Evolutionary conservation across 1,140 invertebrate species (phyloP).

Genomic region (Phenacoccus solenopsis): DNA sequence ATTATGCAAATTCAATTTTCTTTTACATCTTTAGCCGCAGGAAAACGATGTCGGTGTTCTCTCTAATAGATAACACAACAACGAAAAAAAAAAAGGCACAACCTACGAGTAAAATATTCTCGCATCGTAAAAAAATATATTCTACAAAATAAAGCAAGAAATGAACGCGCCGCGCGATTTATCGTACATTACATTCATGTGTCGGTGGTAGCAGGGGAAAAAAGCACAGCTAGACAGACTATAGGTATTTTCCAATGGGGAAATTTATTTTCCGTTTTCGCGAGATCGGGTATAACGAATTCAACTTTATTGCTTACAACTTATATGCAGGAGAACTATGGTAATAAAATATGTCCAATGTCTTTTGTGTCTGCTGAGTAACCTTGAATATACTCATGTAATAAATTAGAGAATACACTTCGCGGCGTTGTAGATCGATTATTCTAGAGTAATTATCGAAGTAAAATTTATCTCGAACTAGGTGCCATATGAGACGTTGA

Average conservation of each 20-base stretch:
- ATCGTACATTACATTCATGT: neutral
- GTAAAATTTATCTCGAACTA: no score
- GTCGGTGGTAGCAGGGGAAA: neutral
- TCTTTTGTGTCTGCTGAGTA: neutral
- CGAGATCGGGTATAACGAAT: neutral
- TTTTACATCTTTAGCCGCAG: neutral
- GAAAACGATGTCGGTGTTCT: constrained; percentile 1
- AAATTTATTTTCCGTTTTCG: neutral
- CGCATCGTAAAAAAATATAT: neutral
- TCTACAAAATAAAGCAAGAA: neutral
- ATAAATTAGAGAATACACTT: neutral
- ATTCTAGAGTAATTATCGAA: neutral
- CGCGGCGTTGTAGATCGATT: neutral
- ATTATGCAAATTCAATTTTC: constrained; percentile 3
- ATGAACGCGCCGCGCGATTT: no score
- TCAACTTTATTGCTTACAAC: neutral
- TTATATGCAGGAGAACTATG: no score
- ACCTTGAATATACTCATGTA: neutral
- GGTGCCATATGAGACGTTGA: no score
- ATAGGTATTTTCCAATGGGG: neutral
- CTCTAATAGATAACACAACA: neutral
- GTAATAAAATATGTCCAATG: neutral
- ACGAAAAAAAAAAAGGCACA: neutral
- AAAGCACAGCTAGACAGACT: neutral
- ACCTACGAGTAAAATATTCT: neutral